Conservation (phyloP, 1,140 invertebrate species). For the Heliothis subflexa region DNA sequence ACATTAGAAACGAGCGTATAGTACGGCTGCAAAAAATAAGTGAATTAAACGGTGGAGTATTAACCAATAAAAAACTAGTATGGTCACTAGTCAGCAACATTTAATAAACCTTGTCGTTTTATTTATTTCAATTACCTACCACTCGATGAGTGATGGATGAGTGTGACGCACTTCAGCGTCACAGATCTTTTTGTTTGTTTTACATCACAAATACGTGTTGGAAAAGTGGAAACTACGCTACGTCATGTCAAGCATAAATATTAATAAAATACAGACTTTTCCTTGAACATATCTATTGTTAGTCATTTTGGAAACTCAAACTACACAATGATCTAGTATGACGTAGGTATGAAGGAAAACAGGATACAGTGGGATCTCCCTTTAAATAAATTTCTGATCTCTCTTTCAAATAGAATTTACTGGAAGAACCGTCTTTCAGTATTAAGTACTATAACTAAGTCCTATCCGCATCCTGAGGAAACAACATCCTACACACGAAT, state of each 20-base stretch:
- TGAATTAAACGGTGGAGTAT: too few relatives aligned
- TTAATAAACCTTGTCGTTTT: background rate
- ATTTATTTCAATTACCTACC: slow-evolving; percentile 4
- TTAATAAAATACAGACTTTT: slow-evolving; percentile 12
- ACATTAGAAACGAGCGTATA: too few relatives aligned
- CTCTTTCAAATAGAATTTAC: too few relatives aligned
- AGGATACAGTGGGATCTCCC: background rate
- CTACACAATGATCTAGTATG: background rate
- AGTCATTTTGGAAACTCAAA: slow-evolving; percentile 6
- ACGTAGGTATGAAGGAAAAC: background rate
- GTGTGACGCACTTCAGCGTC: background rate
- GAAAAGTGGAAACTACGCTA: background rate
- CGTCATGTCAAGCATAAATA: slow-evolving; percentile 4
- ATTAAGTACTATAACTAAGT: too few relatives aligned
- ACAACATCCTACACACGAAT: too few relatives aligned
- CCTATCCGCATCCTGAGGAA: too few relatives aligned
- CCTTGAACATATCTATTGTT: background rate
- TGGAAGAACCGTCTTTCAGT: too few relatives aligned
- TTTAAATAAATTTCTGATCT: background rate
- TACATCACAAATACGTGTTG: background rate
- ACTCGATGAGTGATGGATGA: background rate
- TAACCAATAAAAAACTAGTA: too few relatives aligned
- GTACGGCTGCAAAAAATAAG: too few relatives aligned
- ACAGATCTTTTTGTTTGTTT: background rate
- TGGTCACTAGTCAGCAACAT: background rate